Base-by-base conservation (phyloP, 2,888 invertebrate genomes). In the Teinopalpus imperialis region DNA sequence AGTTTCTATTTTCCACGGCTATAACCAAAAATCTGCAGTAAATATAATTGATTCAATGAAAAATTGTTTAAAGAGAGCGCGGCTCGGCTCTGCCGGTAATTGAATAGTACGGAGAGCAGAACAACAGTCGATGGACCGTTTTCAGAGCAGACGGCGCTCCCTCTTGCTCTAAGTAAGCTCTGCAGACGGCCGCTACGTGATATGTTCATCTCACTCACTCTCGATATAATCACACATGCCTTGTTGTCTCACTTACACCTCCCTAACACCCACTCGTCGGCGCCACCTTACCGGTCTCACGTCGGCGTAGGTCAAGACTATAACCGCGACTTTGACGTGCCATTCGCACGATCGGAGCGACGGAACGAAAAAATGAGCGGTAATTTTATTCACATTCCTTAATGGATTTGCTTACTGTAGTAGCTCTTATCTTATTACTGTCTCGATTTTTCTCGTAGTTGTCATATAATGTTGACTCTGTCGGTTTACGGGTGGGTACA, bases 401-500 rank as follows among this genome's bases (percentile, higher is more conserved):
- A 79, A 83, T 86, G 86, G 85, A 86, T 80, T 86, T 74, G 86
- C 86, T 86, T 85, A 79, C 65, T 82, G 85, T 85, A 85, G 86
- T 86, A 81, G 86, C 83, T 86, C 86, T 43, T 82, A 72, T 78
- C 78, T 82, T 76, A 79, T 83, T 77, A 81, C 83, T 82, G 85
- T 86, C 81, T 85, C 85, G 81, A 81, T 78, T 80, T 81, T 43
- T 81, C 80, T 82, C 74, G 83, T 85, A 85, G 86, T 82, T 78
- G 43, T 82, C 79, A 76, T 76, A 66, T 67, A 56, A 66, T 65
- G 75, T 74, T 79, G 80, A 77, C 72, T 64, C 59, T 79, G 81
- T 81, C 85, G 82, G 81, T 81, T 74, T 59, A 76, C 74, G 86
- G 86, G 85, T 87, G 86, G 86, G 87, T 86, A 85, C 85, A 83